Evolutionary conservation across 2,113 vertebrate species (phyloP), one percentile per base, ranked within the genome.

Genomic region (Noturus placidus): DNA sequence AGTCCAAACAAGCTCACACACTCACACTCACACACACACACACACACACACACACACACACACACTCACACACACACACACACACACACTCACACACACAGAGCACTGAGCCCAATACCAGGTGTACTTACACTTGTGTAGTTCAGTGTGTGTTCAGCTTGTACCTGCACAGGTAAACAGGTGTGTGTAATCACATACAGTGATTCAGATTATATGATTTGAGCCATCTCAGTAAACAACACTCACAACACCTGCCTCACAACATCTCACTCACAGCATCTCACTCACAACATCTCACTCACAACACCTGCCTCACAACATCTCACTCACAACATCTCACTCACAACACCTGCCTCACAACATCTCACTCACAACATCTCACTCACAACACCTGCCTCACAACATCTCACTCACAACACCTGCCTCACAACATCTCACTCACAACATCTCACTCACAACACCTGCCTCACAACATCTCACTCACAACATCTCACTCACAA

Each of bases 21-120:
- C 30, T 19, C 30, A 19, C 84, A 59, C 50, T 42, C 67, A 72
- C 65, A 52, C 72, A 65, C 74, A 78, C 46, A 86, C 11, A 61
- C 52, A 30, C 33, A 56, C 8, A 15, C 63, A 65, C 27, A 67
- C n/a, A 30, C 38, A 42, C 38, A 42, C 38, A 42, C 38, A 42
- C 38, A 42, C 38, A 50, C 56, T 59, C 83, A 52, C 46, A 72
- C 65, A 84, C 67, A 84, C 83, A 57, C 46, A 72, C 65, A 69
- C 63, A 46, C 70, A 77, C 72, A 77, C 42, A 85, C 52, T 20
- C 35, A 57, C 10, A 9, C 65, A 67, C n/a, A 33, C 30, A 33
- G 3, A 65, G 63, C 27, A n/a, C 63, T 30, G 63, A 46, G 13
- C 11, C 13, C 1, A 30, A 5, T 5, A 35, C 14, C 17, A 70